Evolutionary conservation across 1,140 invertebrate genomes (phyloP).

Genomic region (Anastrepha ludens): DNA sequence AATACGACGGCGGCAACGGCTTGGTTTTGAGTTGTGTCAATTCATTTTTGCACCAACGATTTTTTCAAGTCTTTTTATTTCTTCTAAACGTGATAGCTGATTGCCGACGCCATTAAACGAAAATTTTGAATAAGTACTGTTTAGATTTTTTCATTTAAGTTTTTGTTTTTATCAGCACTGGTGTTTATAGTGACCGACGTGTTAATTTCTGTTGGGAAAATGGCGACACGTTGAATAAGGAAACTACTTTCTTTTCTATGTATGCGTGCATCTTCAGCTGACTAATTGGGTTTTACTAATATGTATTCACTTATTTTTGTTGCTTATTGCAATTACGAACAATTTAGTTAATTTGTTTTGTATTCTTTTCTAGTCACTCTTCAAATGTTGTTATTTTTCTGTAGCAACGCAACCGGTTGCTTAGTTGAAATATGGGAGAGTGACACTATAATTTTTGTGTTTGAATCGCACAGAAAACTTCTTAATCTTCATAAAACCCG

Average conservation of each 20-base stretch:
- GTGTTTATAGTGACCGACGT: background rate
- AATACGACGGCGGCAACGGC: conserved; percentile 16
- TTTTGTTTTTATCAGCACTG: background rate
- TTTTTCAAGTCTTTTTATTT: conserved; percentile 35
- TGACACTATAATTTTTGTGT: background rate
- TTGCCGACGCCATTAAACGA: too few species aligned
- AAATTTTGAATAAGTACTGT: background rate
- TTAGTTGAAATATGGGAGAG: background rate
- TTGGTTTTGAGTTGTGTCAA: background rate
- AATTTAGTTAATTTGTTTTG: background rate
- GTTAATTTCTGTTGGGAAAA: conserved; percentile 10
- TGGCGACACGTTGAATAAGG: background rate
- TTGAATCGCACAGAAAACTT: background rate
- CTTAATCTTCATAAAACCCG: background rate
- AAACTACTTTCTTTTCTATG: background rate
- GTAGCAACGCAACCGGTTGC: conserved; percentile 18
- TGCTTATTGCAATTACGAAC: background rate
- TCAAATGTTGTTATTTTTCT: conserved; percentile 37
- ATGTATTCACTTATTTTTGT: background rate
- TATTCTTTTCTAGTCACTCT: background rate
- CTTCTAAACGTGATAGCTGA: background rate
- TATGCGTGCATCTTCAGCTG: background rate
- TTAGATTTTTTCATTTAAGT: background rate
- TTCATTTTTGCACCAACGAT: background rate
- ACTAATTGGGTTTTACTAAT: background rate